A percentile compares a stretch with the other conserved stretches of the same genome.
phyloP scores from a whole-genome alignment of 2,113 vertebrate species.

The Falco punctatus region DNA sequence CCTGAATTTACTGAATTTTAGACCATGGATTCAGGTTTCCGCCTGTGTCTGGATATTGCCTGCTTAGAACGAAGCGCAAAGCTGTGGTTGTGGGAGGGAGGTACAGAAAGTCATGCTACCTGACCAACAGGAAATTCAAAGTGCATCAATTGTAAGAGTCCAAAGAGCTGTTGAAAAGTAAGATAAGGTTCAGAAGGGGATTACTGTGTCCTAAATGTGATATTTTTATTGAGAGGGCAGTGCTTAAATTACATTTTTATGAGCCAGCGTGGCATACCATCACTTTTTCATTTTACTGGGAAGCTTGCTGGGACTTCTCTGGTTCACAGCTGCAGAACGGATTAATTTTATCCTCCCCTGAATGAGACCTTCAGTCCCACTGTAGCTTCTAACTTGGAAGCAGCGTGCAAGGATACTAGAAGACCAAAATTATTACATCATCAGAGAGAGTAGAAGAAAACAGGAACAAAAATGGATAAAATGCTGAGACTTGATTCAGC shows the following conservation, averaged over 20 bases:
- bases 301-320: constrained; percentile 48
- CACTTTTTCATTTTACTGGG: constrained; percentile 56
- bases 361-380: constrained; percentile 40
- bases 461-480: not conserved
- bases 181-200: constrained; percentile 72
- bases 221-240: constrained; percentile 58
- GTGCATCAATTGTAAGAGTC: constrained; percentile 60
- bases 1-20: constrained; percentile 29
- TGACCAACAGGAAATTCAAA: constrained; percentile 76
- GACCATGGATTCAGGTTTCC: not conserved
- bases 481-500: not conserved
- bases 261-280: constrained; percentile 51
- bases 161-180: constrained; percentile 75
- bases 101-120: constrained; percentile 64
- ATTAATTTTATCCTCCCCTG: constrained; percentile 65
- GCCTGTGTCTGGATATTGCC: constrained; percentile 31
- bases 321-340: constrained; percentile 54
- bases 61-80: constrained; percentile 31
- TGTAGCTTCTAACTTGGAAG: constrained; percentile 45
- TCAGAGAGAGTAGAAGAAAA: not conserved
- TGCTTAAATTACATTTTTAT: constrained; percentile 65
- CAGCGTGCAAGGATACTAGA: not conserved
- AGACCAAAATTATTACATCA: constrained; percentile 14
- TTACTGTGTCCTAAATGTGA: constrained; percentile 59
- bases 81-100: constrained; percentile 57